phyloP scores from a whole-genome alignment of 2,113 vertebrate genomes.

The Chloebia gouldiae region DNA sequence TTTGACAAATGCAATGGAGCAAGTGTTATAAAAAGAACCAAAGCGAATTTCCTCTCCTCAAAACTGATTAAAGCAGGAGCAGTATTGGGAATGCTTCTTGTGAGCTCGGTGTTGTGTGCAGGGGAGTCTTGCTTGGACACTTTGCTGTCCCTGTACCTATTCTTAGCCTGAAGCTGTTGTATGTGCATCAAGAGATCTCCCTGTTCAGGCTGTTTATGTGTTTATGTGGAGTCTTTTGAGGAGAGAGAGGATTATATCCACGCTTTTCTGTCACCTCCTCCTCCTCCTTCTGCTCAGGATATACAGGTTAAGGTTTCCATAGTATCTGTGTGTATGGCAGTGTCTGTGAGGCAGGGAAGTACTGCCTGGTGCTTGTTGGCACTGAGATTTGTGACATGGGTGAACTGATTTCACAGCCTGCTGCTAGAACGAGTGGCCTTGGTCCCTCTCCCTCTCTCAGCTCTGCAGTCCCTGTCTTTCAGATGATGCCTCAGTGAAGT shows the following conservation, averaged over 20 bases:
- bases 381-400: background rate
- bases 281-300: background rate
- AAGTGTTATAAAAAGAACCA: background rate
- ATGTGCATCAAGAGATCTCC: background rate
- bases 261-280: background rate
- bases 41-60: background rate
- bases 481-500: background rate
- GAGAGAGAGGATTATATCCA: background rate
- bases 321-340: background rate
- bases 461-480: background rate
- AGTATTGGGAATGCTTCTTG: background rate
- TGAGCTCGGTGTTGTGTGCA: background rate
- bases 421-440: background rate
- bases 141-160: background rate
- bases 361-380: background rate
- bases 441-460: background rate
- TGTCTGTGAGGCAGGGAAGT: background rate
- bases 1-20: background rate
- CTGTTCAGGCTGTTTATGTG: background rate
- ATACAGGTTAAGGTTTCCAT: background rate
- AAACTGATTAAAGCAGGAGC: background rate
- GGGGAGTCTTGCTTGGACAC: background rate
- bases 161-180: conserved; percentile 7
- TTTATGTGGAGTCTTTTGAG: background rate
- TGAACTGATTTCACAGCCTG: background rate